Evolutionary conservation across 2,797 vertebrate species (phyloP).

Genomic region (Bovichtus variegatus): DNA sequence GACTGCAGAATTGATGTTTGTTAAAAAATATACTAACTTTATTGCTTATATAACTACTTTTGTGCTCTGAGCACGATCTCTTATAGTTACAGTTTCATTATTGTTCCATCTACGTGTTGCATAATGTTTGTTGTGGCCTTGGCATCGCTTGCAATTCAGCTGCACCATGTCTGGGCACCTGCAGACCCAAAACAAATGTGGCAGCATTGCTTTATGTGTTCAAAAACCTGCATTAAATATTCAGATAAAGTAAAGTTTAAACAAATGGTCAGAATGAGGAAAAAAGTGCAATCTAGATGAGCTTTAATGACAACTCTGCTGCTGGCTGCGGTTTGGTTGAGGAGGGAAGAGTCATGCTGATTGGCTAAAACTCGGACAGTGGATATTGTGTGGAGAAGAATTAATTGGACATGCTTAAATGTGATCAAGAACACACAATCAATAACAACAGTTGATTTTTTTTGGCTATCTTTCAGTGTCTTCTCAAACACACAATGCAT

Average conservation of each 20-base stretch:
- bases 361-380: slow-evolving; percentile 64
- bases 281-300: slow-evolving; percentile 32
- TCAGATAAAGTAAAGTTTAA: slow-evolving; percentile 16
- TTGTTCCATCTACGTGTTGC: neutral
- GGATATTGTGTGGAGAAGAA: slow-evolving; percentile 65
- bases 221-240: neutral
- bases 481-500: slow-evolving; percentile 1
- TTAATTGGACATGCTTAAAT: slow-evolving; percentile 68
- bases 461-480: neutral
- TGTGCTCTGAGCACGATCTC: neutral
- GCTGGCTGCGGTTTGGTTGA: slow-evolving; percentile 61
- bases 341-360: slow-evolving; percentile 60
- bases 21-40: too few species aligned
- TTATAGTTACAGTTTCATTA: neutral
- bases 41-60: too few species aligned
- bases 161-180: neutral
- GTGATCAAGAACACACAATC: neutral
- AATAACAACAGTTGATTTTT: slow-evolving; percentile 5
- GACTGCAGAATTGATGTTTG: slow-evolving; percentile 21
- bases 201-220: neutral
- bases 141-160: neutral
- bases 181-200: neutral
- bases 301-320: slow-evolving; percentile 57
- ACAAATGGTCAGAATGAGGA: slow-evolving; percentile 16
- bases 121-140: neutral